A percentile compares a stretch with the other conserved stretches of the same genome.
Evolutionary conservation across 2,113 vertebrate genomes (phyloP).

Genomic region (Glaucomys volans): DNA sequence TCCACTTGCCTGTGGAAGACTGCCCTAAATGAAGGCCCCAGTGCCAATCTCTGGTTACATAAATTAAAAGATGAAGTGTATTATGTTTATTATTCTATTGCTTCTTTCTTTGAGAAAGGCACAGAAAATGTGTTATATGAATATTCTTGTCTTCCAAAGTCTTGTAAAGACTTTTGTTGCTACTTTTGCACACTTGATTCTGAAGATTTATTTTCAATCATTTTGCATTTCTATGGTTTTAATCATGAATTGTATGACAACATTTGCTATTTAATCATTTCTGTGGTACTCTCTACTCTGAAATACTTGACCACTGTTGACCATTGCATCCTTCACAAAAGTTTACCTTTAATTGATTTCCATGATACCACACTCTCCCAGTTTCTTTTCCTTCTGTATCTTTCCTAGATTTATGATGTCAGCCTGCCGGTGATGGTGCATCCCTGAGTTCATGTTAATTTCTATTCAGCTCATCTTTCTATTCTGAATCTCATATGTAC

Average conservation of each 20-base stretch:
- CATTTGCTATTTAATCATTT: not conserved
- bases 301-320: not conserved
- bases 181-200: not conserved
- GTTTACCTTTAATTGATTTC: not conserved
- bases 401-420: not conserved
- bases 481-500: not conserved
- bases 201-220: conserved; percentile 35
- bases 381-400: not conserved
- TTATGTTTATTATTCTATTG: not conserved
- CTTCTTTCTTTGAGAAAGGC: not conserved
- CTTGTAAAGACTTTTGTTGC: not conserved
- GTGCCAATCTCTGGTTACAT: not conserved
- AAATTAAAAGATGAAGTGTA: not conserved
- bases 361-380: accelerated
- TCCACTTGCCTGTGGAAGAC: not conserved
- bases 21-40: accelerated
- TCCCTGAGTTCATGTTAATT: not conserved
- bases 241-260: not conserved
- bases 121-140: not conserved
- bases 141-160: conserved; percentile 18
- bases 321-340: not conserved
- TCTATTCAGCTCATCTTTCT: not conserved
- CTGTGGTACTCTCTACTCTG: not conserved
- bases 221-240: not conserved
- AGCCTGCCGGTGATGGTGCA: accelerated